phyloP scores from a whole-genome alignment of 2,113 vertebrate genomes.

The Serinus canaria region DNA sequence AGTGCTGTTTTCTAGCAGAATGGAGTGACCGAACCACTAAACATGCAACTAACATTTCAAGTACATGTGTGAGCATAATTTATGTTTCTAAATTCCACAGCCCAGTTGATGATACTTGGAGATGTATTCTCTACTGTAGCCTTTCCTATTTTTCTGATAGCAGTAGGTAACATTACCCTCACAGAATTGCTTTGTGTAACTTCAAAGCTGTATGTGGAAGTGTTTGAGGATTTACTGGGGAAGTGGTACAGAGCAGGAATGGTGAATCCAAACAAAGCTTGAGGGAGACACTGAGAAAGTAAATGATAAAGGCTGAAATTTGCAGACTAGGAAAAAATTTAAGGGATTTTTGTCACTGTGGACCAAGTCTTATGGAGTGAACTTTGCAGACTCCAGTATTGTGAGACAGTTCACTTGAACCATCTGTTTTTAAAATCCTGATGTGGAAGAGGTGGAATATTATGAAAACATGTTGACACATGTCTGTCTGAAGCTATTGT shows the following conservation, averaged over 20 bases:
- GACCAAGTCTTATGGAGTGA: background rate
- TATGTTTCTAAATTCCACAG: background rate
- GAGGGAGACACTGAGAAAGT: background rate
- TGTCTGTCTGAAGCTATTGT: background rate
- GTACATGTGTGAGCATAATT: background rate
- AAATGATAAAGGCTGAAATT: background rate
- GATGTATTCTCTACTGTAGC: background rate
- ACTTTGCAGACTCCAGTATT: background rate
- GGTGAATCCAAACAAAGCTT: background rate
- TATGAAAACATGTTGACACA: background rate
- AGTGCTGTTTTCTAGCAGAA: background rate
- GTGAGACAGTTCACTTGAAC: background rate
- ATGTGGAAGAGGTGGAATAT: background rate
- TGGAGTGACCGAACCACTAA: fast-evolving
- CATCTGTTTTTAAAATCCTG: background rate
- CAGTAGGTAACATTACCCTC: background rate
- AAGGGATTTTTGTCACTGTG: background rate
- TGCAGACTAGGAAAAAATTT: background rate
- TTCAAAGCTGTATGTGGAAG: background rate
- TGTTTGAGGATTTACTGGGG: background rate
- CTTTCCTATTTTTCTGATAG: background rate
- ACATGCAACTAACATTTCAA: background rate
- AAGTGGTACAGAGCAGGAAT: background rate
- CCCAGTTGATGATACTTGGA: background rate
- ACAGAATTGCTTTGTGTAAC: background rate